Conservation (phyloP, 2,113 vertebrate genomes). For the Pangasianodon hypophthalmus region DNA sequence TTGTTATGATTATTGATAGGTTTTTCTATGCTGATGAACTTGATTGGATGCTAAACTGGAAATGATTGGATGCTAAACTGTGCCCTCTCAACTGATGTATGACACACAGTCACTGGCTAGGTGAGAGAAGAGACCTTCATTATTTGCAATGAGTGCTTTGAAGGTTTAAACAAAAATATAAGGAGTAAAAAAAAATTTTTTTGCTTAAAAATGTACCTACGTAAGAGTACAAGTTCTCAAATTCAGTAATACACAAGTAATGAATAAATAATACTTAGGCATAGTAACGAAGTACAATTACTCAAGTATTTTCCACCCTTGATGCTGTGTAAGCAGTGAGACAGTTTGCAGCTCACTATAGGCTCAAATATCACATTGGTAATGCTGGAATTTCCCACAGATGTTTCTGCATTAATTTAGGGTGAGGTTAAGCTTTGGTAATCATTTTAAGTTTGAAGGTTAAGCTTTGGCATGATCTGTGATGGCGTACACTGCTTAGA, state of each 20-base stretch:
- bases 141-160: neutral
- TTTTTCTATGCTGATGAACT: neutral
- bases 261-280: neutral
- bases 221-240: neutral
- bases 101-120: neutral
- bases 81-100: neutral
- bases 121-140: neutral
- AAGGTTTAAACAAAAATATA: neutral
- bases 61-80: neutral
- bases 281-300: neutral
- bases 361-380: neutral
- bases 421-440: neutral
- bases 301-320: neutral
- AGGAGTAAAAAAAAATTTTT: neutral
- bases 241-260: neutral
- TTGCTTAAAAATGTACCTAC: neutral
- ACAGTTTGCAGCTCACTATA: neutral
- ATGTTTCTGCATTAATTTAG: neutral
- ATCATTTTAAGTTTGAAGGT: neutral
- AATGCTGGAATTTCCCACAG: neutral
- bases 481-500: neutral
- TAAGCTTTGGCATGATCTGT: neutral
- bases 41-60: neutral
- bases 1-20: neutral
- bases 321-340: neutral